phyloP scores from a whole-genome alignment of 2,113 vertebrate genomes.

The Ivindomyrus marchei region DNA sequence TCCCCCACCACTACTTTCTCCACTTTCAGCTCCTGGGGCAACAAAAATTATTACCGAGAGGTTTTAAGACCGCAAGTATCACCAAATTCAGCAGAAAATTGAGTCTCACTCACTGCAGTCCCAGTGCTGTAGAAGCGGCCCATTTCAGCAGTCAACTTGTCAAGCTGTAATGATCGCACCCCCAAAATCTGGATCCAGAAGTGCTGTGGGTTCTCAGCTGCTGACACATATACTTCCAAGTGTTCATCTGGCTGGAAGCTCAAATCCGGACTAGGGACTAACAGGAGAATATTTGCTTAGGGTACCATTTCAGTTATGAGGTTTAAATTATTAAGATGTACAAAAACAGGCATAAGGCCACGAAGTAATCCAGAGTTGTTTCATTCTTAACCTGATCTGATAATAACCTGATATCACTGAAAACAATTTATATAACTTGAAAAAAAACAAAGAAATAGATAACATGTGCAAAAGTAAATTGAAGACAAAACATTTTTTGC shows the following conservation, averaged over 20 bases:
- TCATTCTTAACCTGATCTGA: neutral
- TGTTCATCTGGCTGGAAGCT: slow-evolving; percentile 77
- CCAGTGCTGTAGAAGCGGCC: slow-evolving; percentile 60
- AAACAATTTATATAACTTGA: neutral
- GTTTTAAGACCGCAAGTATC: neutral
- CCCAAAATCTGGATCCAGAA: slow-evolving; percentile 89
- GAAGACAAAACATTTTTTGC: neutral
- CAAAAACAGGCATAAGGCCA: neutral
- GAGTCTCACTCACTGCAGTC: slow-evolving; percentile 44
- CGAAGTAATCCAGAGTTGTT: neutral
- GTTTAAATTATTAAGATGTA: neutral
- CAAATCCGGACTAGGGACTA: slow-evolving; percentile 83
- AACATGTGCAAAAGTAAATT: neutral
- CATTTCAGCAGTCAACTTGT: slow-evolving; percentile 80
- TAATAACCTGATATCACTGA: neutral
- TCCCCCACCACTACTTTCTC: slow-evolving; percentile 62
- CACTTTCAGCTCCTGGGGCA: slow-evolving; percentile 56
- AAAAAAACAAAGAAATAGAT: neutral
- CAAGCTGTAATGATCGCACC: slow-evolving; percentile 72
- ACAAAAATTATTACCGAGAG: neutral
- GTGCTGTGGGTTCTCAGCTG: slow-evolving; percentile 71
- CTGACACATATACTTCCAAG: slow-evolving; percentile 83
- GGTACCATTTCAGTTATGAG: neutral
- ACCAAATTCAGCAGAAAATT: neutral
- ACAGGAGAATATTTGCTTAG: neutral